Evolutionary conservation across 2,797 vertebrate genomes (phyloP), one percentile per base, ranked within the genome.

Genomic region (Anas capensis): DNA sequence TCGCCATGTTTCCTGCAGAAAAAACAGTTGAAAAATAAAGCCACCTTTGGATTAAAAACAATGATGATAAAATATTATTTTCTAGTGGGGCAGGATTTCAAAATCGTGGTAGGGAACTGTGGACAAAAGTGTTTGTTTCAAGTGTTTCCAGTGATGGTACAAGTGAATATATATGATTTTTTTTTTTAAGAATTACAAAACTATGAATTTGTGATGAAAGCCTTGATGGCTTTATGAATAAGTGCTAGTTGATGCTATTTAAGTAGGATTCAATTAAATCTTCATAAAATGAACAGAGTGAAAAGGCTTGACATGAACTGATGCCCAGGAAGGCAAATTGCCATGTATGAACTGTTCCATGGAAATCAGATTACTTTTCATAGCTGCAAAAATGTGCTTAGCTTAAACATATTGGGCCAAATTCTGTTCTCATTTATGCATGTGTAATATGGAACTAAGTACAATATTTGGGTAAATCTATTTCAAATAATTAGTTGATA

Each of bases 211-310:
- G 94, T 96, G 96, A 96, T 95, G 94, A 95, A 96, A 96, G 96
- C 42, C 88, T 94, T 92, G 95, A 97, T 97, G 92, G 89, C 91
- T 97, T 97, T 96, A 96, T 94, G 95, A 96, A 95, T 96, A 97
- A 93, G 95, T 97, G 97, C 96, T 95, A 96, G 96, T 95, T 97
- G 96, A 97, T 97, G 95, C 93, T 97, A 97, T 96, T 97, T 95
- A 97, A 97, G 96, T 97, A 96, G 92, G 82, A 95, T 96, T 96
- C 96, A 96, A 97, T 97, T 97, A 97, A 97, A 97, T 97, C 92
- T 95, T 92, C 95, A 92, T 96, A 97, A 97, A 97, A 96, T 13
- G 95, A 97, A 92, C 86, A 86, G 84, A 95, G 91, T 95, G 95
- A 96, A 96, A 96, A 94, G 89, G 84, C 86, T 97, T 97, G 97